Conservation (phyloP, 1,140 invertebrate species). For the Lanistes nyassanus region DNA sequence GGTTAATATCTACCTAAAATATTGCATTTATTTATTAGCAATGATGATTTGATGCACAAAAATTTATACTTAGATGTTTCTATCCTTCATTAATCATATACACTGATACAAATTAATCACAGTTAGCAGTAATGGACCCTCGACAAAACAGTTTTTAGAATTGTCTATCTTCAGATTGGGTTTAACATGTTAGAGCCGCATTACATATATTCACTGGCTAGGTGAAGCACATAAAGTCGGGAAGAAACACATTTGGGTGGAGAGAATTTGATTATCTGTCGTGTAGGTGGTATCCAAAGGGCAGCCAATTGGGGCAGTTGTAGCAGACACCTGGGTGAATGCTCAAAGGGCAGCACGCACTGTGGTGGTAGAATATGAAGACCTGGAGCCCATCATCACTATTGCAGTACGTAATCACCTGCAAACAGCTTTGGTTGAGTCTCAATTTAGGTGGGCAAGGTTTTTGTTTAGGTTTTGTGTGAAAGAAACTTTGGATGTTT, state of each 20-base stretch:
- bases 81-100: too few species aligned
- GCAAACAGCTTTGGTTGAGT: too few species aligned
- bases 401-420: conserved; percentile 73
- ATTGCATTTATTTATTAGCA: too few species aligned
- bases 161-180: too few species aligned
- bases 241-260: conserved; percentile 84
- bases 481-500: background rate
- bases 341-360: conserved; percentile 55
- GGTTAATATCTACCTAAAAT: conserved; percentile 31
- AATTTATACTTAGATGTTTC: background rate
- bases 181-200: too few species aligned
- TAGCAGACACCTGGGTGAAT: conserved; percentile 52
- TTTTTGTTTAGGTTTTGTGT: background rate
- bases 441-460: background rate
- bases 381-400: conserved; percentile 79
- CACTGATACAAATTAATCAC: too few species aligned
- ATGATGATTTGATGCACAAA: too few species aligned
- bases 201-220: too few species aligned
- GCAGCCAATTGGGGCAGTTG: conserved; percentile 56
- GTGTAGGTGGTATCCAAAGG: conserved; percentile 71
- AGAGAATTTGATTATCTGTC: too few species aligned
- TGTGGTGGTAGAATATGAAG: conserved; percentile 57
- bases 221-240: background rate
- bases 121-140: too few species aligned
- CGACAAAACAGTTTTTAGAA: too few species aligned